Evolutionary conservation across 1,140 invertebrate species (phyloP).

Genomic region (Hypsibius dujardini): DNA sequence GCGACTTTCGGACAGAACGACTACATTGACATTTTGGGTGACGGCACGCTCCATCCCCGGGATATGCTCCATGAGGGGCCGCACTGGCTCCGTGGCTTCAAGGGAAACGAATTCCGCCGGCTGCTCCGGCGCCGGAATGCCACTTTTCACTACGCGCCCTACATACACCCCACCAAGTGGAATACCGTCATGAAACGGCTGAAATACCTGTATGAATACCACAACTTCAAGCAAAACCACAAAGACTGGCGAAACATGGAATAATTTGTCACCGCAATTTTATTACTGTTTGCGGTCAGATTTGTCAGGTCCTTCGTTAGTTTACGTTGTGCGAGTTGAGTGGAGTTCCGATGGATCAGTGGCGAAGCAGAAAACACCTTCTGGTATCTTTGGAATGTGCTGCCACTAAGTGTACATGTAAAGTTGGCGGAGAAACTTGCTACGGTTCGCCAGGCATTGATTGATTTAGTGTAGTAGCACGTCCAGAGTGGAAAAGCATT

Average conservation of each 20-base stretch:
- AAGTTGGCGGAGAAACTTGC: too few species aligned
- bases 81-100: conserved; percentile 61
- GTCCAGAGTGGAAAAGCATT: too few species aligned
- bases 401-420: too few species aligned
- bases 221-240: conserved; percentile 40
- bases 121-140: conserved; percentile 55
- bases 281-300: too few species aligned
- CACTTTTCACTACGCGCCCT: conserved; percentile 38
- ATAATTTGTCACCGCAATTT: too few species aligned
- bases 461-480: too few species aligned
- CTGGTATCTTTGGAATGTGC: too few species aligned
- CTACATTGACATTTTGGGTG: conserved; percentile 78
- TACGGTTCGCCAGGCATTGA: too few species aligned
- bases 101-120: conserved; percentile 60
- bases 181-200: conserved; percentile 51
- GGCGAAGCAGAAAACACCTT: too few species aligned
- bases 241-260: conserved; percentile 17
- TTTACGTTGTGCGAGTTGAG: too few species aligned
- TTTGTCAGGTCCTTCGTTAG: too few species aligned
- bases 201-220: conserved; percentile 51
- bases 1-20: conserved; percentile 86
- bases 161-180: conserved; percentile 51
- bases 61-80: conserved; percentile 62
- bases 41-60: conserved; percentile 57
- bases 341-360: too few species aligned